Evolutionary conservation across 2,888 invertebrate genomes (phyloP).

Genomic region (Periphyllus acericola): DNA sequence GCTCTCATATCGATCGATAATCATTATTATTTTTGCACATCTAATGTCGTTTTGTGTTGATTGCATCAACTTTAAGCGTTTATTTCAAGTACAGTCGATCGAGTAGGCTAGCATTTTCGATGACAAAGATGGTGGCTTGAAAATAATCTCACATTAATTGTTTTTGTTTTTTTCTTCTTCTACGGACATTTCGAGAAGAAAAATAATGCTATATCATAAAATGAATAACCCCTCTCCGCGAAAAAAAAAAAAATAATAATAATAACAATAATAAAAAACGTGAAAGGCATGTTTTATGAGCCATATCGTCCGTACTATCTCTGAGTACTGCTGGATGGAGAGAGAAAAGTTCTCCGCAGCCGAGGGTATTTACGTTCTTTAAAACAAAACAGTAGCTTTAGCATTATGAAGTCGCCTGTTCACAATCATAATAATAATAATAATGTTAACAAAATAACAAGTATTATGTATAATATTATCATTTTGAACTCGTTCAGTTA

Average conservation of each 20-base stretch:
- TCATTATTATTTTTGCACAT: no score
- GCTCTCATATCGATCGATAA: no score
- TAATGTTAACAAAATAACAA: constrained; percentile 23
- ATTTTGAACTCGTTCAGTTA: neutral
- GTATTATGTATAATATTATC: constrained; percentile 14
- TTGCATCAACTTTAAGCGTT: no score
- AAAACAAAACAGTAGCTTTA: constrained; percentile 34
- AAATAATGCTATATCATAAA: constrained; percentile 4
- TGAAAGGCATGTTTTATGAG: constrained; percentile 8
- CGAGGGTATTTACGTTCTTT: constrained; percentile 18
- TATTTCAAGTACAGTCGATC: no score
- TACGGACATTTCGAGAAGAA: neutral
- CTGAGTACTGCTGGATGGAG: no score
- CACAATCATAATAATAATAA: constrained; percentile 5
- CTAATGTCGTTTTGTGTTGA: no score
- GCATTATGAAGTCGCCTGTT: neutral
- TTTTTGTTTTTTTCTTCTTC: neutral
- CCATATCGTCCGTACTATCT: neutral
- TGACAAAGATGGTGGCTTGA: no score
- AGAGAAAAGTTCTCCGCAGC: neutral
- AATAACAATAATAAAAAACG: neutral
- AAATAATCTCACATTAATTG: neutral
- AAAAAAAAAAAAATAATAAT: constrained; percentile 1
- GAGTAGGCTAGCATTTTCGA: no score
- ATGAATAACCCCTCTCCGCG: neutral